These are phyloP conservation scores for Scrobipalpa costella DNA, from an alignment of 2,888 invertebrate genomes.

Conservation along the genomic window DNA sequence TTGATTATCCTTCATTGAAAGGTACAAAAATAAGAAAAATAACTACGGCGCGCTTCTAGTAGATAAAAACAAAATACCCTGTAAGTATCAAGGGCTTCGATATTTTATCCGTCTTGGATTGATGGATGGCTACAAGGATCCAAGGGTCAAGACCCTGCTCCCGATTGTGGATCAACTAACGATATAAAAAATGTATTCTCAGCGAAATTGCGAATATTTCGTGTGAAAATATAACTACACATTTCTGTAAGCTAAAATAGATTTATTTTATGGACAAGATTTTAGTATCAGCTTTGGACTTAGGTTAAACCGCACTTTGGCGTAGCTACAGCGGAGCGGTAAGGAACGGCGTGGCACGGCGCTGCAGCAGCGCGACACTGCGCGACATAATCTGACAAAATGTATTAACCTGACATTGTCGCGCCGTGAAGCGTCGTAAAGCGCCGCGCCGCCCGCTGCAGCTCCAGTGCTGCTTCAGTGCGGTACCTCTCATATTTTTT, in stretches of 20 bases:
- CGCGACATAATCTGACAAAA: no score
- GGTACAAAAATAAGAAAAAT: no score
- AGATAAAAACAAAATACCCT: conserved; percentile 10
- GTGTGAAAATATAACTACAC: background rate
- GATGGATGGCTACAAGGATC: conserved; percentile 4
- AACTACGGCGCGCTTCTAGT: background rate
- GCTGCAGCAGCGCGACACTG: no score
- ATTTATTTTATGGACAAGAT: background rate
- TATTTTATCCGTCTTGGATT: background rate
- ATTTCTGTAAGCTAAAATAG: background rate
- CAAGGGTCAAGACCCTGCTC: conserved; percentile 8
- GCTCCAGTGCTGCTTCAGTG: no score
- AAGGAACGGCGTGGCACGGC: no score
- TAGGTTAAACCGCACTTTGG: no score
- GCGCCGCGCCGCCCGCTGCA: no score
- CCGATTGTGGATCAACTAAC: conserved; percentile 7
- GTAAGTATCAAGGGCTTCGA: conserved; percentile 1
- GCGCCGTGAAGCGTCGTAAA: no score
- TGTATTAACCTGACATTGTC: no score
- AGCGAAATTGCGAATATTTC: background rate
- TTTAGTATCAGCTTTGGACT: no score
- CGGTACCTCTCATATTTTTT: no score
- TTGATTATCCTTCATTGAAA: background rate
- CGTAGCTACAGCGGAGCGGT: no score
- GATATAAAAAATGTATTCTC: conserved; percentile 5